Percentiles rank a stretch among this genome's conserved stretches.
Conservation (phyloP, 2,797 vertebrate genomes). For the Spinibarbus caldwelli region DNA sequence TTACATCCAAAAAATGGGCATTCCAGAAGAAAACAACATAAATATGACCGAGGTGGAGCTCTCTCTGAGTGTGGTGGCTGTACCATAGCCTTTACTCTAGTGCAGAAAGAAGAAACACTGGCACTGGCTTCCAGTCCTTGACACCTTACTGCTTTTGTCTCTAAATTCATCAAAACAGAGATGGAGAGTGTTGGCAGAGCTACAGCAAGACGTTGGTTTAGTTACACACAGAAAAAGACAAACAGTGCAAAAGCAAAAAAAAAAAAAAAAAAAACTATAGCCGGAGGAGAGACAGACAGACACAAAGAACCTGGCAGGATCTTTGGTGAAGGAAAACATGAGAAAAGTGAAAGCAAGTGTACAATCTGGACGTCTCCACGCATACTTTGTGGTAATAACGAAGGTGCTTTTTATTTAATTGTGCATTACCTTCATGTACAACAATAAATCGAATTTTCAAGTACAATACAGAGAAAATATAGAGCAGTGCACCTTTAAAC, state of each 20-base stretch:
- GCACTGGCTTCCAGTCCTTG: conserved; percentile 76
- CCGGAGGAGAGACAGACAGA: conserved; percentile 45
- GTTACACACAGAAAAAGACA: conserved; percentile 53
- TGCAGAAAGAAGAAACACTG: conserved; percentile 80
- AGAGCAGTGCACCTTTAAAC: conserved; percentile 37
- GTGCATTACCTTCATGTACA: conserved; percentile 35
- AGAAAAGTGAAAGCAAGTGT: neutral
- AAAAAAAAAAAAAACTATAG: conserved; percentile 14
- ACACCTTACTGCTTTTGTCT: conserved; percentile 75
- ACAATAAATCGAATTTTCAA: conserved; percentile 4
- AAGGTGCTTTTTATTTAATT: conserved; percentile 41
- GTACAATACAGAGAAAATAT: conserved; percentile 29
- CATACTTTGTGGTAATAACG: neutral
- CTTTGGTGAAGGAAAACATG: neutral
- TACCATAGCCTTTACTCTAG: conserved; percentile 71
- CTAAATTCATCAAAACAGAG: conserved; percentile 80
- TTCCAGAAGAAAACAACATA: conserved; percentile 52
- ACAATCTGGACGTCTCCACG: neutral
- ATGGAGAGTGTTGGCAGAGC: conserved; percentile 68
- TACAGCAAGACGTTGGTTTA: conserved; percentile 63
- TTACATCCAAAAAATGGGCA: conserved; percentile 56
- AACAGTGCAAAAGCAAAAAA: conserved; percentile 21
- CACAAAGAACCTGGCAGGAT: neutral
- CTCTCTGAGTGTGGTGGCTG: conserved; percentile 57
- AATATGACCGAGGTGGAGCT: conserved; percentile 56